These are phyloP conservation scores for Hippocampus mohnikei DNA, from an alignment of 2,113 vertebrate species.

Conservation along the genomic window DNA sequence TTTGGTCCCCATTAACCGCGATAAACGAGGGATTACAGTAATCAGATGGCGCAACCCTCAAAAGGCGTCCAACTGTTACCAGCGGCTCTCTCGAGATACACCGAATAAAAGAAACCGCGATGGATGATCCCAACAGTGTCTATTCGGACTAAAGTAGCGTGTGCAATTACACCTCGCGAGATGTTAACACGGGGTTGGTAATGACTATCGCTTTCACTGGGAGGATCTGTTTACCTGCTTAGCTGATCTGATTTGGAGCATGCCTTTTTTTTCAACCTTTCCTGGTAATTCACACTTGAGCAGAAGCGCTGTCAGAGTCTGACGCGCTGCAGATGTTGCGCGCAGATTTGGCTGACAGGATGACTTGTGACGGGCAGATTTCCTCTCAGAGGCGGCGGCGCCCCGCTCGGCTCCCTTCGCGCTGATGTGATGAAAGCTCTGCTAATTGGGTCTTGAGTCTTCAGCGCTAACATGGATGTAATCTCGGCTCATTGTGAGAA, in stretches of 20 bases:
- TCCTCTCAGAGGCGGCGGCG: constrained; percentile 47
- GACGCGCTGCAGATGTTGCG: constrained; percentile 64
- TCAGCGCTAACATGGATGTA: constrained; percentile 23
- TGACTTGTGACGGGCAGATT: constrained; percentile 66
- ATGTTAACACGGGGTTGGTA: constrained; percentile 56
- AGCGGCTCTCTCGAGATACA: constrained; percentile 3
- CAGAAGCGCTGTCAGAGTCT: constrained; percentile 50
- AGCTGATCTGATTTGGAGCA: constrained; percentile 54
- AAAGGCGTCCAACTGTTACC: constrained; percentile 5
- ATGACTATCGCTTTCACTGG: constrained; percentile 51
- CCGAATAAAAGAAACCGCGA: constrained; percentile 21
- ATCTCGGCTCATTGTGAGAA: constrained; percentile 30
- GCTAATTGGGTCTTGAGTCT: constrained; percentile 53
- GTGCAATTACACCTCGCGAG: constrained; percentile 50
- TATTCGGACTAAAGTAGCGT: constrained; percentile 55
- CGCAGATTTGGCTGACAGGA: constrained; percentile 55
- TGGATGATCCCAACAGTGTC: constrained; percentile 45
- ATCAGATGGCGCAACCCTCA: constrained; percentile 6
- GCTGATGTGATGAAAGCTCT: constrained; percentile 48
- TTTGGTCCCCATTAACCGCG: too few species aligned
- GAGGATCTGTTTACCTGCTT: constrained; percentile 63
- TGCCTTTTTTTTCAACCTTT: constrained; percentile 30
- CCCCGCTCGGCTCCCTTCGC: constrained; percentile 39
- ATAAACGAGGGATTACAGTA: too few species aligned
- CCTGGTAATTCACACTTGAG: constrained; percentile 54